phyloP scores from a whole-genome alignment of 2,888 invertebrate genomes.

The Tortricodes alternella region DNA sequence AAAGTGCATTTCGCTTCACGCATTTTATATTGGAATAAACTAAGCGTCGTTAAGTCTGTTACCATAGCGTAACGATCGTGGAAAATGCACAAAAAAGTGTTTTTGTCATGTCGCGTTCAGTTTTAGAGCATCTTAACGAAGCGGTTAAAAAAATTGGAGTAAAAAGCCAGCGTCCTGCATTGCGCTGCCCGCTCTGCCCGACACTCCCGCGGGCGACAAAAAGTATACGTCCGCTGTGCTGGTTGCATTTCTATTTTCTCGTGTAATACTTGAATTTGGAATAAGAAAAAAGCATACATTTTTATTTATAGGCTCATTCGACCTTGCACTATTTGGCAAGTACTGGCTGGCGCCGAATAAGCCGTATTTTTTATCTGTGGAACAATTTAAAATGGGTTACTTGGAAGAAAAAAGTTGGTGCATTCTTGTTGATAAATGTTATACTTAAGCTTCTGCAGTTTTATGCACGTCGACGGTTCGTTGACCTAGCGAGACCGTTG shows the following conservation, averaged over 20 bases:
- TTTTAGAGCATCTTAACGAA: constrained; percentile 51
- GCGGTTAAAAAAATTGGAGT: constrained; percentile 35
- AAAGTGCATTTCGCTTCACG: not conserved
- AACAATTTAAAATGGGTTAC: constrained; percentile 13
- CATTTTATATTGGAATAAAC: constrained; percentile 5
- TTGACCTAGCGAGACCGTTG: constrained; percentile 35
- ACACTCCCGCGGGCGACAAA: constrained; percentile 15
- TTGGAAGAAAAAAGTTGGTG: constrained; percentile 3
- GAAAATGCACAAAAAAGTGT: constrained; percentile 19
- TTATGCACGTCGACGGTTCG: constrained; percentile 33
- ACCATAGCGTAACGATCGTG: constrained; percentile 24
- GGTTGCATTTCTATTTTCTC: constrained; percentile 30
- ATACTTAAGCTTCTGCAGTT: not conserved
- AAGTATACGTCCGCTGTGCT: constrained; percentile 24
- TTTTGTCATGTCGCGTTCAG: constrained; percentile 34
- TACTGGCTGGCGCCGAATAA: constrained; percentile 22
- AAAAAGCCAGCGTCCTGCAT: constrained; percentile 26
- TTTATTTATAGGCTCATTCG: constrained; percentile 26
- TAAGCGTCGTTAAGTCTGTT: constrained; percentile 8
- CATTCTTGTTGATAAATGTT: not conserved
- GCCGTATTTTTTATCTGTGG: constrained; percentile 13
- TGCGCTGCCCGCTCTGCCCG: constrained; percentile 20
- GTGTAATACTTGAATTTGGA: constrained; percentile 26
- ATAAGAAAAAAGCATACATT: constrained; percentile 24
- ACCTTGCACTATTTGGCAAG: constrained; percentile 27